Conservation (phyloP, 2,888 invertebrate species). For the Epirrhoe alternata region DNA sequence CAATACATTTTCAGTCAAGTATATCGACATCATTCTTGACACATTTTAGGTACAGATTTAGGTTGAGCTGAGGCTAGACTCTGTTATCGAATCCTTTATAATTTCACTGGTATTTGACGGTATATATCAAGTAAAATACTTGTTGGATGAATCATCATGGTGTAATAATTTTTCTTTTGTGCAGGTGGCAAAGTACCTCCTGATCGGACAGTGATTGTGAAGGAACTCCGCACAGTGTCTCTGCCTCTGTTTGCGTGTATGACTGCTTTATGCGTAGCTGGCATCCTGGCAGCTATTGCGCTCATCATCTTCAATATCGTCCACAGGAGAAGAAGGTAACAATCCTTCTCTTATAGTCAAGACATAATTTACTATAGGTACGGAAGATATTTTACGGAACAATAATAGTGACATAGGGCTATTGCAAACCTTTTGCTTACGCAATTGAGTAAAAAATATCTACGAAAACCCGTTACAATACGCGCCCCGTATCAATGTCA, state of each 20-base stretch:
- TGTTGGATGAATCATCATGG: neutral
- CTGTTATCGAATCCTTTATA: neutral
- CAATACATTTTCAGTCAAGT: neutral
- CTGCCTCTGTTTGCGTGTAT: conserved; percentile 96
- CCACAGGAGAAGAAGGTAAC: conserved; percentile 95
- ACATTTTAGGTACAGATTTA: neutral
- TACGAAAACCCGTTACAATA: conserved; percentile 39
- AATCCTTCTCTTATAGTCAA: neutral
- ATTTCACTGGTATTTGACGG: neutral
- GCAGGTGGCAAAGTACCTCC: conserved; percentile 95
- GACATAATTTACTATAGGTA: neutral
- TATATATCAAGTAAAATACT: too few species aligned
- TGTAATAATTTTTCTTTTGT: conserved; percentile 28
- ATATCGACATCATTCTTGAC: conserved; percentile 1
- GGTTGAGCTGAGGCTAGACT: neutral
- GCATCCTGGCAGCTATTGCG: conserved; percentile 93
- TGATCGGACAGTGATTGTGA: conserved; percentile 95
- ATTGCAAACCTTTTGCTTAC: conserved; percentile 38
- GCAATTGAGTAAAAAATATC: conserved; percentile 44
- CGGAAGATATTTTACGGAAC: conserved; percentile 19
- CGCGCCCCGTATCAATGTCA: conserved; percentile 52
- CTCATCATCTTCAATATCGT: conserved; percentile 97
- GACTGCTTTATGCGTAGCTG: conserved; percentile 95
- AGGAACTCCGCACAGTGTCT: conserved; percentile 94
- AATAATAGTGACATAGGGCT: conserved; percentile 38